These are phyloP conservation scores for Parauchenoglanis punctatus DNA, from an alignment of 2,797 vertebrate genomes.

Conservation along the genomic window DNA sequence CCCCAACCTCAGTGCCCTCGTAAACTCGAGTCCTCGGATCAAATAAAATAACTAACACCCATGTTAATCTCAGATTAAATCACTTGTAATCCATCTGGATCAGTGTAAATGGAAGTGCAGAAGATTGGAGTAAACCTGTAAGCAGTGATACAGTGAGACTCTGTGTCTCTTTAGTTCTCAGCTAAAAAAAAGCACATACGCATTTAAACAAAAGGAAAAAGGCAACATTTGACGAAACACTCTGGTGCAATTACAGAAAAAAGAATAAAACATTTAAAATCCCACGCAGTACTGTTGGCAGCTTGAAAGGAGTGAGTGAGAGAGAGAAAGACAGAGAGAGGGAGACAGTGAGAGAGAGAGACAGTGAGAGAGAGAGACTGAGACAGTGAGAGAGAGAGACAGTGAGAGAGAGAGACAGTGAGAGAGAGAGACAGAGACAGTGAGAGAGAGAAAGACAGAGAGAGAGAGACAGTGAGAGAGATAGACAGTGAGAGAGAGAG, in stretches of 20 bases:
- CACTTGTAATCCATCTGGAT: not conserved
- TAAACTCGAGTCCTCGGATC: not conserved
- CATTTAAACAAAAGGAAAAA: not conserved
- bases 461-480: not conserved
- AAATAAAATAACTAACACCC: not conserved
- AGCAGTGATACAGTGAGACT: not conserved
- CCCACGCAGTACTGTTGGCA: not conserved
- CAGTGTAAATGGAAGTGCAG: not conserved
- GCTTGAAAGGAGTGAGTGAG: not conserved
- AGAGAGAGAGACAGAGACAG: no score
- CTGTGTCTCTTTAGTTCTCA: not conserved
- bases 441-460: not conserved
- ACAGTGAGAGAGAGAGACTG: no score
- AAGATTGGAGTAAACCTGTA: not conserved
- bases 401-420: no score
- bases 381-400: no score
- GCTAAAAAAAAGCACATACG: not conserved
- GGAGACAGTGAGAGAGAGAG: no score
- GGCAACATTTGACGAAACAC: not conserved
- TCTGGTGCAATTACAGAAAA: not conserved
- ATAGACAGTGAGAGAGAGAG: not conserved
- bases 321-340: not conserved
- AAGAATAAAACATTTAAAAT: slow-evolving; percentile 6
- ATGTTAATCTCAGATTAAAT: not conserved
- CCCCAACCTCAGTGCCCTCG: not conserved